phyloP scores from a whole-genome alignment of 2,888 invertebrate genomes.

The Leptinotarsa peninsularis region DNA sequence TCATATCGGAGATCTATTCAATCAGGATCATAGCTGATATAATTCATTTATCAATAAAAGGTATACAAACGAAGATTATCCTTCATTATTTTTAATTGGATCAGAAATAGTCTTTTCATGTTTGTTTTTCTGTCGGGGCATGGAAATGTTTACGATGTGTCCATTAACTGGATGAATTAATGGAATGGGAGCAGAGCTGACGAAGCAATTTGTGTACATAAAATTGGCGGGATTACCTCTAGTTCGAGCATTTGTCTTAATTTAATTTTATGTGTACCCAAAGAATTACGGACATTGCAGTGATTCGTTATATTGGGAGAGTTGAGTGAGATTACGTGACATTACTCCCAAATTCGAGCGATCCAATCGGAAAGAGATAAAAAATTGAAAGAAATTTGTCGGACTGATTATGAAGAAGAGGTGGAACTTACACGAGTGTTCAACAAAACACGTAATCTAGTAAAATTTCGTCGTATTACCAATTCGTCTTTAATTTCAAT shows the following conservation, averaged over 20 bases:
- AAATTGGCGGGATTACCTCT: conserved; percentile 6
- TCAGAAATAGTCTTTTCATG: not conserved
- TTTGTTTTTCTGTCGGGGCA: conserved; percentile 6
- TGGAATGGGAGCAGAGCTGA: conserved; percentile 3
- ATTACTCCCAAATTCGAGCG: not conserved
- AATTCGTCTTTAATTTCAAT: too few relatives aligned
- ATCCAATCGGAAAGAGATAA: too few relatives aligned
- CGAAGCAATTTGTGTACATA: conserved; percentile 6
- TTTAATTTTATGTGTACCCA: not conserved
- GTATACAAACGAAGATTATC: conserved; percentile 17
- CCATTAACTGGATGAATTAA: conserved; percentile 4
- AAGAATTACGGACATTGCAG: conserved; percentile 3
- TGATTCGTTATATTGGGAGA: not conserved
- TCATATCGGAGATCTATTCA: not conserved
- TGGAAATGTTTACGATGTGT: not conserved
- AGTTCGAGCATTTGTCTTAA: conserved; percentile 1
- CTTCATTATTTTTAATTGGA: conserved; percentile 33
- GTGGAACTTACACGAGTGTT: too few relatives aligned
- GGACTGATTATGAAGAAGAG: too few relatives aligned
- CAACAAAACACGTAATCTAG: too few relatives aligned
- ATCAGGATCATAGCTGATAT: not conserved
- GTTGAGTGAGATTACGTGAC: not conserved
- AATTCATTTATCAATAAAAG: conserved; percentile 18
- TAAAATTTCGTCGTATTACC: too few relatives aligned
- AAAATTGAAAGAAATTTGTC: too few relatives aligned